Conservation (phyloP, 2,888 invertebrate genomes). For the Physocephala rufipes region DNA sequence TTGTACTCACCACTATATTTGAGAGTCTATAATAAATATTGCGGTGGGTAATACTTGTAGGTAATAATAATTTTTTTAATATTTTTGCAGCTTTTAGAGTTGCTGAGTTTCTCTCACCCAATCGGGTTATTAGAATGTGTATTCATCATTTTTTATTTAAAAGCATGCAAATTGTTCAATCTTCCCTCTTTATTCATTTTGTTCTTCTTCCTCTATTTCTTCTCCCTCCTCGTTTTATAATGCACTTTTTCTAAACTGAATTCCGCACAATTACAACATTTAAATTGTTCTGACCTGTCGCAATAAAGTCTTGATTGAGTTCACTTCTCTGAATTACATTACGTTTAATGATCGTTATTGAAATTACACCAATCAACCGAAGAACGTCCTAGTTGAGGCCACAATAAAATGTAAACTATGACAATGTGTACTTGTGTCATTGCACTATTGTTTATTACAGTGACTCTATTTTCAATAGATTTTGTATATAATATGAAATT, state of each 20-base stretch:
- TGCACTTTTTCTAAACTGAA: too few species aligned
- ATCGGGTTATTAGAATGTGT: background rate
- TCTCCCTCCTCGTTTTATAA: background rate
- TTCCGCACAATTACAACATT: background rate
- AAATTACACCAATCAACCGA: background rate
- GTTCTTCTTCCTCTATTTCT: background rate
- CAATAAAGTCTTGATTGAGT: conserved; percentile 21
- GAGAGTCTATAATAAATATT: too few species aligned
- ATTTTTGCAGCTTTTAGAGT: too few species aligned
- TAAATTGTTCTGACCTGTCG: conserved; percentile 30
- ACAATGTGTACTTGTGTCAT: too few species aligned
- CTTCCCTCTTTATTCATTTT: background rate
- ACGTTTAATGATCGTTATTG: background rate
- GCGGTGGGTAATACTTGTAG: too few species aligned
- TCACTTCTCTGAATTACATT: background rate
- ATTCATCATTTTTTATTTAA: background rate
- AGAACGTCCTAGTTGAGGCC: conserved; percentile 16
- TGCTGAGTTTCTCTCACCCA: background rate
- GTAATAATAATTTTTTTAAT: too few species aligned
- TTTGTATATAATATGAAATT: too few species aligned
- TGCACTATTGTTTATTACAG: too few species aligned
- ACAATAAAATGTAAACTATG: too few species aligned
- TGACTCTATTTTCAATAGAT: too few species aligned
- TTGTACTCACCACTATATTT: too few species aligned
- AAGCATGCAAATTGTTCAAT: background rate